Evolutionary conservation across 2,113 vertebrate genomes (phyloP).

Genomic region (Dipodomys spectabilis): DNA sequence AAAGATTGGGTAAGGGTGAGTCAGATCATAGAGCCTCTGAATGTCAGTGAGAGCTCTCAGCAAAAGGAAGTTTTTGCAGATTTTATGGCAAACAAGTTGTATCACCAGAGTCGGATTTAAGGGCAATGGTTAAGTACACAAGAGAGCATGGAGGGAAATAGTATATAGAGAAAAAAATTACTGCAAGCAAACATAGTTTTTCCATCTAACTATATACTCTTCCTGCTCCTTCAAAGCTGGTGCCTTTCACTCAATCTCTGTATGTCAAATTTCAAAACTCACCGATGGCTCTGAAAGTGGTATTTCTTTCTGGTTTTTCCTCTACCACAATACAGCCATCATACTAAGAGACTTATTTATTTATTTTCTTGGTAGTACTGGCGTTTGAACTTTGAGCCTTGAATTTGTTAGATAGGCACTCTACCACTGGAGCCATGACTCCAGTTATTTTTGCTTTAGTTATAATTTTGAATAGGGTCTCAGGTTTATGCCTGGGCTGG

Average conservation of each 20-base stretch:
- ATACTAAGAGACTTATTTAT: not conserved
- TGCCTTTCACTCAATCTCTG: not conserved
- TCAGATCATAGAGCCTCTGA: not conserved
- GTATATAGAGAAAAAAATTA: not conserved
- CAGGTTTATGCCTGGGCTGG: no score
- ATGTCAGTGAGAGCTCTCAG: not conserved
- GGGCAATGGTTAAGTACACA: not conserved
- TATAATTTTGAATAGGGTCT: no score
- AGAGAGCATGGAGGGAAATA: not conserved
- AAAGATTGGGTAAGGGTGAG: not conserved
- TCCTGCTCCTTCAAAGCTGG: not conserved
- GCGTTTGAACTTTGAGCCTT: no score
- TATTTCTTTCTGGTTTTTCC: not conserved
- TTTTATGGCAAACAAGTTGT: not conserved
- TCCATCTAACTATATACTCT: not conserved
- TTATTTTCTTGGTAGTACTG: no score
- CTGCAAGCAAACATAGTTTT: not conserved
- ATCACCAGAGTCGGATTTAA: not conserved
- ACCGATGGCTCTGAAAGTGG: not conserved
- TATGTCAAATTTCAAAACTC: conserved; percentile 42
- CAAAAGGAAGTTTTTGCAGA: not conserved
- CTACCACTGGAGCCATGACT: no score
- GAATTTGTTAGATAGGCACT: no score
- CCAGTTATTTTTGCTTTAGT: no score
- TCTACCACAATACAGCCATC: not conserved